A percentile compares a stretch with the other conserved stretches of the same genome.
phyloP scores from a whole-genome alignment of 2,888 invertebrate species.

The Acleris holmiana region DNA sequence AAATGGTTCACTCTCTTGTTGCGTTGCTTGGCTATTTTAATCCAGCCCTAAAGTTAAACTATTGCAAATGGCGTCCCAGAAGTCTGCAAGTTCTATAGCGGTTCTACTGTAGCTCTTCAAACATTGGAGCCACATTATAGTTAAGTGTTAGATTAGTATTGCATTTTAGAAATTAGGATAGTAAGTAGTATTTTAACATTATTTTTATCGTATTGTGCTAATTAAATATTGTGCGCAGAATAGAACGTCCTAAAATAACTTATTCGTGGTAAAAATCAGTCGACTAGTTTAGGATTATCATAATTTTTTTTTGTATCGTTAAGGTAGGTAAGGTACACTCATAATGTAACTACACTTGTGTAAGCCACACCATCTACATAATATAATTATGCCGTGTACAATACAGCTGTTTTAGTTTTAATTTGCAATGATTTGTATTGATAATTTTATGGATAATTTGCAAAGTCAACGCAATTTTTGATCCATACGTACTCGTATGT shows the following conservation, averaged over 20 bases:
- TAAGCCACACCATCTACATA: neutral
- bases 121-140: constrained; percentile 7
- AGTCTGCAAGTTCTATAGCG: neutral
- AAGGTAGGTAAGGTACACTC: neutral
- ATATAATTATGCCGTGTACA: too few species aligned
- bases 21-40: neutral
- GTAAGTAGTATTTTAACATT: constrained; percentile 9
- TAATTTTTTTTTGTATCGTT: neutral
- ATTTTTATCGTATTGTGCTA: constrained; percentile 2
- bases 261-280: neutral
- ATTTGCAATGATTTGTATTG: too few species aligned
- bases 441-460: too few species aligned
- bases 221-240: constrained; percentile 16
- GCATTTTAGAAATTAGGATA: constrained; percentile 8
- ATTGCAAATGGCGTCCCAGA: constrained; percentile 4
- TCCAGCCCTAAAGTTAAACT: neutral
- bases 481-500: too few species aligned
- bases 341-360: neutral
- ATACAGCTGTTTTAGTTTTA: too few species aligned
- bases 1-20: neutral
- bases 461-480: too few species aligned
- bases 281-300: constrained; percentile 7
- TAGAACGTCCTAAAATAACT: constrained; percentile 1
- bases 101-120: constrained; percentile 7
- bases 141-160: constrained; percentile 14